Conservation (phyloP, 2,113 vertebrate genomes). For the Aplodontia rufa region DNA sequence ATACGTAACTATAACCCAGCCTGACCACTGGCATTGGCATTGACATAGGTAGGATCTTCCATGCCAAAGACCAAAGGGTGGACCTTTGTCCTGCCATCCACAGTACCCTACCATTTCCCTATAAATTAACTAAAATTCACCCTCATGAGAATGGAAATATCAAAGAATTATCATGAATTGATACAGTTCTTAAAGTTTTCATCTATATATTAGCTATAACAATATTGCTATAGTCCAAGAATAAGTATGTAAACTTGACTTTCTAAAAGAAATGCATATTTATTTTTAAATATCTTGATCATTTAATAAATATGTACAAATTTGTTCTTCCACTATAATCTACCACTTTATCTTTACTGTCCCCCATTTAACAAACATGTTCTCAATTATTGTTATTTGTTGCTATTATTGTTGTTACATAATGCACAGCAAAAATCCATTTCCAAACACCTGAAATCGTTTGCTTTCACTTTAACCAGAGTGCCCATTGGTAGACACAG, state of each 20-base stretch:
- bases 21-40: not conserved
- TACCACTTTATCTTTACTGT: not conserved
- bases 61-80: not conserved
- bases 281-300: not conserved
- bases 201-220: not conserved
- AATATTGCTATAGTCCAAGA: not conserved
- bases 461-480: not conserved
- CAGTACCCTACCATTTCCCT: not conserved
- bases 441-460: not conserved
- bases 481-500: not conserved
- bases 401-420: not conserved
- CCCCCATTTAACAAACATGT: not conserved
- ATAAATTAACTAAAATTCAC: not conserved
- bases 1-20: not conserved
- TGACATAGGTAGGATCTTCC: not conserved
- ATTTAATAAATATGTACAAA: not conserved
- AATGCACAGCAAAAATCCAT: not conserved
- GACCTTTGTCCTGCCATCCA: not conserved
- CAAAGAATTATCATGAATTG: not conserved
- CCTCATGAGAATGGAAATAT: not conserved
- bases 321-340: not conserved
- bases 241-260: not conserved
- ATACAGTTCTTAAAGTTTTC: not conserved
- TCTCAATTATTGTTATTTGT: not conserved
- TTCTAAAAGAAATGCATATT: not conserved